phyloP scores from a whole-genome alignment of 2,797 vertebrate genomes.

The Mormyrus proboscirostris region DNA sequence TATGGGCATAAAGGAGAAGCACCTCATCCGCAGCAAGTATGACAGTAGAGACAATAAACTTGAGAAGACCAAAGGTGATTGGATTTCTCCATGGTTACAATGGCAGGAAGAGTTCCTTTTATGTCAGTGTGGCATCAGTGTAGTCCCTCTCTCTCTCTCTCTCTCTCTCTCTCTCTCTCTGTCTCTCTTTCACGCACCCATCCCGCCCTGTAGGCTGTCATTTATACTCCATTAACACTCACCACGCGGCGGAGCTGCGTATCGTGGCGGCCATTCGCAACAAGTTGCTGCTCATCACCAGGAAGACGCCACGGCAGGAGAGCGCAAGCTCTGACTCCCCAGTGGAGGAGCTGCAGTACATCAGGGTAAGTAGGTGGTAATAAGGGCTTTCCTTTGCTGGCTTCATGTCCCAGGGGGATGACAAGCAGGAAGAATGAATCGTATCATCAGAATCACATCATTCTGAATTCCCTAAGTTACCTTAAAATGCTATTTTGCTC shows the following conservation, averaged over 20 bases:
- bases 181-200: background rate
- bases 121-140: background rate
- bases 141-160: background rate
- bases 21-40: slow-evolving; percentile 69
- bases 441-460: background rate
- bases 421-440: background rate
- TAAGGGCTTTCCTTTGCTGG: background rate
- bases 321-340: slow-evolving; percentile 68
- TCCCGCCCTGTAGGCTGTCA: slow-evolving; percentile 77
- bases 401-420: background rate
- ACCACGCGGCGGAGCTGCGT: slow-evolving; percentile 81
- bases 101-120: background rate
- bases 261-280: slow-evolving; percentile 90
- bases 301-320: slow-evolving; percentile 65
- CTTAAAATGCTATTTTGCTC: background rate
- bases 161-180: background rate
- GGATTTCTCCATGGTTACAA: background rate
- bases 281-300: slow-evolving; percentile 92
- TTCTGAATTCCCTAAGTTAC: background rate
- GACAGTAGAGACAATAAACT: slow-evolving; percentile 94
- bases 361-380: slow-evolving; percentile 52
- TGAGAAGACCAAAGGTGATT: slow-evolving; percentile 91
- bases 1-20: slow-evolving; percentile 72
- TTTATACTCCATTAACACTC: slow-evolving; percentile 93
- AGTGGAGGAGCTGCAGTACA: slow-evolving; percentile 95